Conservation (phyloP, 2,888 invertebrate genomes). For the Cybosia mesomella region DNA sequence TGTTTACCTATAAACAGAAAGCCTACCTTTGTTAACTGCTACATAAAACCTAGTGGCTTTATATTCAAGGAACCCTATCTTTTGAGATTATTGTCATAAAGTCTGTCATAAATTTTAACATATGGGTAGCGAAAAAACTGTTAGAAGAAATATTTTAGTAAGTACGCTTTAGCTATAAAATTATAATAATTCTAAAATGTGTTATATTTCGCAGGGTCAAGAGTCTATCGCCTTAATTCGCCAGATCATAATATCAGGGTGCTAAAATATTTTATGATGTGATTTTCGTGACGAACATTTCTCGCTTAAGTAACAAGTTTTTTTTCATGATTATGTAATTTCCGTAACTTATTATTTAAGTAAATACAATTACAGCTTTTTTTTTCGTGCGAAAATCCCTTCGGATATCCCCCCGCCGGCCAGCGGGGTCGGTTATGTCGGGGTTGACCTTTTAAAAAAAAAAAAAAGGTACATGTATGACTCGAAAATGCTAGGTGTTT, state of each 20-base stretch:
- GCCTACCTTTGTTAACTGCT: conserved; percentile 16
- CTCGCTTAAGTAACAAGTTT: neutral
- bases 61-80: conserved; percentile 29
- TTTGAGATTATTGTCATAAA: conserved; percentile 47
- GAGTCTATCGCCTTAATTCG: conserved; percentile 29
- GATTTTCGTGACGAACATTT: conserved; percentile 6
- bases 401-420: too few relatives aligned
- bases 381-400: too few relatives aligned
- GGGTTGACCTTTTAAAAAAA: too few relatives aligned
- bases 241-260: conserved; percentile 36
- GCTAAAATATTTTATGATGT: conserved; percentile 41
- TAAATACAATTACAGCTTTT: too few relatives aligned
- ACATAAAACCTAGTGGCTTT: conserved; percentile 25
- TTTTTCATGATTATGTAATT: neutral
- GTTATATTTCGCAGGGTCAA: conserved; percentile 35
- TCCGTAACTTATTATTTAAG: too few relatives aligned
- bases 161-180: conserved; percentile 40
- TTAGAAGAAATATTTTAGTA: conserved; percentile 28
- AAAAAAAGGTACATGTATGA: too few relatives aligned
- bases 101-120: conserved; percentile 43
- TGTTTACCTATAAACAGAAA: conserved; percentile 35
- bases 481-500: too few relatives aligned
- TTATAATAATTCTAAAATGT: conserved; percentile 45
- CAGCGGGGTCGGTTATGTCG: too few relatives aligned
- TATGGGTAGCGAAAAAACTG: conserved; percentile 33